phyloP scores from a whole-genome alignment of 2,797 vertebrate genomes.

The Cuculus canorus region DNA sequence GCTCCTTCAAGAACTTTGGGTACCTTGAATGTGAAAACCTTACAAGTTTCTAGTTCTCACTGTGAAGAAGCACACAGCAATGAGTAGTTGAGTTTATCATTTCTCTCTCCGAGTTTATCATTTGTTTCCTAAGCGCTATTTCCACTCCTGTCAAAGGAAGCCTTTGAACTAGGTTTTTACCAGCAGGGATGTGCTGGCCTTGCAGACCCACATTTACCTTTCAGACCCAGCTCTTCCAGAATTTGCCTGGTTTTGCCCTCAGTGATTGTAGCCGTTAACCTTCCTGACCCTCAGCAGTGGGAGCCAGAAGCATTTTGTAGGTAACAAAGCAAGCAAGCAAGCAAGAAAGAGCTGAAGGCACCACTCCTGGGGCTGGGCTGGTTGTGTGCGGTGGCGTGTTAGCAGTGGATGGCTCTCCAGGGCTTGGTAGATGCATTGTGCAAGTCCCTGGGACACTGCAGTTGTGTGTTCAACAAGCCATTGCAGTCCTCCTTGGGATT shows the following conservation, averaged over 20 bases:
- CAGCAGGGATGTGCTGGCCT: background rate
- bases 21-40: background rate
- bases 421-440: background rate
- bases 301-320: background rate
- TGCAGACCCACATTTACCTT: background rate
- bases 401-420: background rate
- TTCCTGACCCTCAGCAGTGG: background rate
- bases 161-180: background rate
- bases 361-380: background rate
- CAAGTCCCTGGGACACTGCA: background rate
- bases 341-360: background rate
- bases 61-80: background rate
- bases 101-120: background rate
- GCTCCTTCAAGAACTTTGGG: background rate
- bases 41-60: background rate
- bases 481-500: background rate
- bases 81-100: background rate
- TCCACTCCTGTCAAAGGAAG: background rate
- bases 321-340: background rate
- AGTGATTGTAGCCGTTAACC: background rate
- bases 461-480: background rate
- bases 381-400: fast-evolving
- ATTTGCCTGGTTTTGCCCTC: background rate
- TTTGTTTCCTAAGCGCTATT: background rate
- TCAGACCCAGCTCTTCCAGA: background rate